These are phyloP conservation scores for Pseudopleuronectes americanus DNA, from an alignment of 2,797 vertebrate genomes.

Conservation along the genomic window DNA sequence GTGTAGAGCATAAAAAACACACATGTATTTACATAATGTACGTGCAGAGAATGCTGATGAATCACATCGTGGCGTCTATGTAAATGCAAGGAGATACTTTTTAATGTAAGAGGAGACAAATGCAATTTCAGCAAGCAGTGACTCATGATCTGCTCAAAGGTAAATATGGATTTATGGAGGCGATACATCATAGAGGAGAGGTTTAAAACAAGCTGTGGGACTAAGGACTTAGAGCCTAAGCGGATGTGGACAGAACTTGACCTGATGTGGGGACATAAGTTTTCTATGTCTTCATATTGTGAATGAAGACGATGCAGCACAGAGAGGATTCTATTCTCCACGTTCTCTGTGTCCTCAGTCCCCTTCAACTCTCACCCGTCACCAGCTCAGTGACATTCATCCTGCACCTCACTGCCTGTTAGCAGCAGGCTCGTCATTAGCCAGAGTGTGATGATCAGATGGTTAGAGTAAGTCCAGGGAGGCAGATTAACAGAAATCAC, in stretches of 20 bases:
- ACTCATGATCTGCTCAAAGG: constrained; percentile 27
- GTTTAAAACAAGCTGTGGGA: not conserved
- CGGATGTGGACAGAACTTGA: not conserved
- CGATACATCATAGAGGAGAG: not conserved
- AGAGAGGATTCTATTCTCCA: too few species aligned
- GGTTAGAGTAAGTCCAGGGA: constrained; percentile 72
- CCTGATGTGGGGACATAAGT: not conserved
- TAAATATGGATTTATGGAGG: not conserved
- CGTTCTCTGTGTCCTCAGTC: not conserved
- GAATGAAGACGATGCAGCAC: too few species aligned
- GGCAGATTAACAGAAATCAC: constrained; percentile 72
- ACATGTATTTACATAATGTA: constrained; percentile 52
- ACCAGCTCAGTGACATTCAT: constrained; percentile 58
- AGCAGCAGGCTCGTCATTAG: constrained; percentile 69
- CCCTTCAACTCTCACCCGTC: constrained; percentile 32
- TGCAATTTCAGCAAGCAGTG: constrained; percentile 28
- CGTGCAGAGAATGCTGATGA: constrained; percentile 23
- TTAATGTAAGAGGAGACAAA: constrained; percentile 34
- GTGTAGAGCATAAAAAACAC: constrained; percentile 1
- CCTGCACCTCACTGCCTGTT: constrained; percentile 62
- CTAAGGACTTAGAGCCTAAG: not conserved
- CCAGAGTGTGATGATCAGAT: constrained; percentile 76
- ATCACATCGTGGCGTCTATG: constrained; percentile 28
- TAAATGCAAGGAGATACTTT: constrained; percentile 54
- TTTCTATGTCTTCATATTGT: not conserved